Base-by-base conservation (phyloP, 2,797 vertebrate genomes). In the Aselliscus stoliczkanus region DNA sequence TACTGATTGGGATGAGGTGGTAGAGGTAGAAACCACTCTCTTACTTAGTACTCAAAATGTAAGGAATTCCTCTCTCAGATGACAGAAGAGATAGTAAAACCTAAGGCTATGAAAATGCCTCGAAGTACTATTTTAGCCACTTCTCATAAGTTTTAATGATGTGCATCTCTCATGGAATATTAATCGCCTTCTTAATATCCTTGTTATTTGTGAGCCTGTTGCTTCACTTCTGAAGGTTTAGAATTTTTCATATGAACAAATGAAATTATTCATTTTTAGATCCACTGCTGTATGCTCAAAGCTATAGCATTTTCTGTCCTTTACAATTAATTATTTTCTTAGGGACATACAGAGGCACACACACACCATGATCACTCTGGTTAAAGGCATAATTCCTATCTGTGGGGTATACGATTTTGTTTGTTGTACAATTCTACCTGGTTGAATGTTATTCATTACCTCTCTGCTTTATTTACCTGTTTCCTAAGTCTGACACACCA, bases 381-480 rank as follows among this genome's bases (percentile, higher is more conserved):
- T 72, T 54, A 76, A 94, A 86, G n/a, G 37, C 18, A 52, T 15
- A 93, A 79, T 56, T 83, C 13, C 8, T 62, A 14, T 54, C 58
- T 52, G 27, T 13, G 12, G 37, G 58, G 14, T 29, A 54, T 13
- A 89, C 4, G 20, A 4, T 83, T 44, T 52, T 34, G 52, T 37
- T 81, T 79, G 44, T 39, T 93, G 62, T 88, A 21, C 15, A 34
- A 17, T 70, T 70, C 75, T 44, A 86, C 84, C 87, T 79, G 23
- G 60, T 5, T 27, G 37, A n/a, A 18, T 70, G 23, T 62, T 90
- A 65, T 67, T 89, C 44, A 60, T 75, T 62, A 70, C 47, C 29
- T 87, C 72, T 87, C 67, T 39, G 2, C 50, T 86, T 42, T 72
- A 60, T 81, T 83, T 94, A 64, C 81, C 84, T 97, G 50, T 94